These are phyloP conservation scores for Neoseiulus cucumeris DNA, from an alignment of 1,140 invertebrate genomes.

Conservation along the genomic window DNA sequence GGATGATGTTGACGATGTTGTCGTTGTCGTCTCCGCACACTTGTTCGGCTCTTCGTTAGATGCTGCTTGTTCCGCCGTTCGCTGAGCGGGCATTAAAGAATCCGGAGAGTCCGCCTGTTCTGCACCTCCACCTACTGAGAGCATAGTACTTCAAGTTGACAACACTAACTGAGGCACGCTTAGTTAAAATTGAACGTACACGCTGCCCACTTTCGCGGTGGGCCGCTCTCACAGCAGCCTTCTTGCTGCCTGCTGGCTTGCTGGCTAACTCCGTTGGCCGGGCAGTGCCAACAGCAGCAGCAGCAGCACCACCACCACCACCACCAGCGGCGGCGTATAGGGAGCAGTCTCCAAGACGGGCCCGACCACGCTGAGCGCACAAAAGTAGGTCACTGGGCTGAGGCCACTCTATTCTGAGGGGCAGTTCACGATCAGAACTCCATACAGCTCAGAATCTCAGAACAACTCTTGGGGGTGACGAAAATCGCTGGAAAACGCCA, in stretches of 20 bases:
- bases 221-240: no score
- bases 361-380: constrained; percentile 8
- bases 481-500: no score
- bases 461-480: no score
- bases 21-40: not conserved
- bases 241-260: no score
- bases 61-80: not conserved
- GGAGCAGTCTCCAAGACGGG: constrained; percentile 9
- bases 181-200: no score
- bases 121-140: not conserved
- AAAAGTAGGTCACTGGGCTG: constrained; percentile 11
- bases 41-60: not conserved
- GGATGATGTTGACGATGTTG: not conserved
- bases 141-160: not conserved
- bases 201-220: no score
- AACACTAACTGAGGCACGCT: no score
- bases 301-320: no score
- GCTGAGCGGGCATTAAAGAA: not conserved
- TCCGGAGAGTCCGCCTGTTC: constrained; percentile 5
- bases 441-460: no score
- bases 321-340: not conserved
- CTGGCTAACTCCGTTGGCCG: no score
- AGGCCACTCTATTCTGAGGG: not conserved
- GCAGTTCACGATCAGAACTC: no score
- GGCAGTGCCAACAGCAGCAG: no score